Evolutionary conservation across 2,797 vertebrate species (phyloP).

Genomic region (Thaleichthys pacificus): DNA sequence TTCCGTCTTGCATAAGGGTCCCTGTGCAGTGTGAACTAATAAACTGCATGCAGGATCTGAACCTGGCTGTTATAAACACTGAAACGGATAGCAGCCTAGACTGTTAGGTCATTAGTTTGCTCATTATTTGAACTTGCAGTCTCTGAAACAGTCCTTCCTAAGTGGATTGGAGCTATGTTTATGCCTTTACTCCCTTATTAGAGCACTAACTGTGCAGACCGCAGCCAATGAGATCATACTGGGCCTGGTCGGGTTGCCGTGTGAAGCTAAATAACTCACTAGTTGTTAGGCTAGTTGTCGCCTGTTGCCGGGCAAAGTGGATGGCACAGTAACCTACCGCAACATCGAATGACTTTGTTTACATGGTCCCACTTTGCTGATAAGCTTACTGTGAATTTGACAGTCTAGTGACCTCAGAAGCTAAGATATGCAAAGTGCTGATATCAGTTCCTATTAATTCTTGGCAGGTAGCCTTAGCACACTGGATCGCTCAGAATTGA

Average conservation of each 20-base stretch:
- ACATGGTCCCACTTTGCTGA: background rate
- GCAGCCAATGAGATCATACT: background rate
- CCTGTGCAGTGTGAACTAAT: constrained; percentile 13
- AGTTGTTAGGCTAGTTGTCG: constrained; percentile 26
- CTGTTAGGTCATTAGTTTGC: constrained; percentile 12
- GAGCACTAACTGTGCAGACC: background rate
- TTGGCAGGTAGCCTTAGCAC: background rate
- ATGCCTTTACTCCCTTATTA: constrained; percentile 14
- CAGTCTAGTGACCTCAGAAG: background rate
- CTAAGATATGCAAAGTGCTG: background rate
- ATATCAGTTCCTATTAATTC: background rate
- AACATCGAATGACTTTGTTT: background rate
- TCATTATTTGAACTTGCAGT: constrained; percentile 1
- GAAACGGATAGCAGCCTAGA: constrained; percentile 22
- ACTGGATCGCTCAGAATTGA: background rate
- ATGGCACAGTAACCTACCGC: background rate
- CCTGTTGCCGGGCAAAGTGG: constrained; percentile 30
- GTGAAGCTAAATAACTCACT: background rate
- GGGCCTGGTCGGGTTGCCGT: background rate
- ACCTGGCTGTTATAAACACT: constrained; percentile 2
- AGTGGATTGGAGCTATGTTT: background rate
- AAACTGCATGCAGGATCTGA: constrained; percentile 7
- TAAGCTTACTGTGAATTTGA: background rate
- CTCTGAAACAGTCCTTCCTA: background rate
- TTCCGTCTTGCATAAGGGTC: background rate